phyloP scores from a whole-genome alignment of 2,888 invertebrate genomes.

The Agonopterix arenella region DNA sequence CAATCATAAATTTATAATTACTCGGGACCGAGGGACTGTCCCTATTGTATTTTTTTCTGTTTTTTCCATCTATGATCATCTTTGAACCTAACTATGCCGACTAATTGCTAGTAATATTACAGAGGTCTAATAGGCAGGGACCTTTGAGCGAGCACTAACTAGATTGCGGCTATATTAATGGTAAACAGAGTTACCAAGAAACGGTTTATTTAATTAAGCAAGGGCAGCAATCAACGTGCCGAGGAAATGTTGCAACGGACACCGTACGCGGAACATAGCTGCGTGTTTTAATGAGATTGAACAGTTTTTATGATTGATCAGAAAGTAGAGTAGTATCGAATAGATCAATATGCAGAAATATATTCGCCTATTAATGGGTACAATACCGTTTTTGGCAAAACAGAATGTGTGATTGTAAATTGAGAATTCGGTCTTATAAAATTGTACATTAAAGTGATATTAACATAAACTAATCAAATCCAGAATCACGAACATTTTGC shows the following conservation, averaged over 20 bases:
- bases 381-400: too few relatives aligned
- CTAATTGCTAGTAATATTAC: constrained; percentile 2
- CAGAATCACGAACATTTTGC: neutral
- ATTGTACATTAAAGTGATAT: neutral
- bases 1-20: too few relatives aligned
- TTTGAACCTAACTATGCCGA: neutral
- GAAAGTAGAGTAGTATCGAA: neutral
- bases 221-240: constrained; percentile 52
- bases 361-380: too few relatives aligned
- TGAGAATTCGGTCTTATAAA: too few relatives aligned
- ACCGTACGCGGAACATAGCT: constrained; percentile 16
- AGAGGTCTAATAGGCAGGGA: constrained; percentile 4
- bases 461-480: constrained; percentile 1
- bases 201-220: constrained; percentile 67
- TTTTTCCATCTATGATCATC: too few relatives aligned
- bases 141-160: constrained; percentile 3
- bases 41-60: too few relatives aligned
- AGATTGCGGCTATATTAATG: constrained; percentile 2
- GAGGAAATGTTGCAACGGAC: constrained; percentile 22
- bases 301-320: neutral
- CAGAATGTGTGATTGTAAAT: too few relatives aligned
- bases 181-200: constrained; percentile 26
- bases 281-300: constrained; percentile 4
- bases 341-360: too few relatives aligned
- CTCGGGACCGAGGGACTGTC: too few relatives aligned